Conservation (phyloP, 2,797 vertebrate genomes). For the Pantherophis alleghaniensis region DNA sequence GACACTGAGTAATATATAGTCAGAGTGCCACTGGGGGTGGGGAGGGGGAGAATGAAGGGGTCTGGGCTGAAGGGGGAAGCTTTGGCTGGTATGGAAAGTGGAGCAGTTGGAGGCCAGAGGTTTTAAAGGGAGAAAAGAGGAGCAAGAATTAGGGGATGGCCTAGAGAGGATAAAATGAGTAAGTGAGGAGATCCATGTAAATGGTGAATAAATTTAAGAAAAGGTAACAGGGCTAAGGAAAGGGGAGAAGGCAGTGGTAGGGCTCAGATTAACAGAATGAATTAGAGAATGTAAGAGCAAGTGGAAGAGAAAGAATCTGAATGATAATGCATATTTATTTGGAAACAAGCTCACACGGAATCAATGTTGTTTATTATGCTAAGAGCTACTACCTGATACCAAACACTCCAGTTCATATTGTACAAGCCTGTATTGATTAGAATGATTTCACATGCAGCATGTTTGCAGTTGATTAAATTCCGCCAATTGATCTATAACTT, state of each 20-base stretch:
- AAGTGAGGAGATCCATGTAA: neutral
- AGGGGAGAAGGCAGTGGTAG: neutral
- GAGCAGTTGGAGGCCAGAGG: neutral
- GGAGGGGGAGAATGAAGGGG: neutral
- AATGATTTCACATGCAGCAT: neutral
- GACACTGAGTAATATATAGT: slow-evolving; percentile 42
- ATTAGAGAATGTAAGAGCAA: neutral
- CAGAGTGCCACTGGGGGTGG: slow-evolving; percentile 32
- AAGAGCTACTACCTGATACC: neutral
- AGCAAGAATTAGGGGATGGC: neutral
- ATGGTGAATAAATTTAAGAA: neutral
- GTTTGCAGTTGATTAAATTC: neutral
- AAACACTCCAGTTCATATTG: neutral
- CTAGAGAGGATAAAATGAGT: neutral
- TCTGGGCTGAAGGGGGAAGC: neutral
- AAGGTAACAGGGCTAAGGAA: neutral
- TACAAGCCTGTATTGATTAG: neutral
- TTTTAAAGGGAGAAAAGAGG: neutral
- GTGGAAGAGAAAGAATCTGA: neutral
- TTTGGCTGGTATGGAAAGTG: slow-evolving; percentile 23
- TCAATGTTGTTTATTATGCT: neutral
- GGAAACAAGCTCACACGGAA: neutral
- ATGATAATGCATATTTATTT: neutral
- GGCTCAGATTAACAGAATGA: neutral
- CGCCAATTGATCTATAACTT: neutral